Base-by-base conservation (phyloP, 2,888 invertebrate genomes). In the Gandaritis pyraliata region DNA sequence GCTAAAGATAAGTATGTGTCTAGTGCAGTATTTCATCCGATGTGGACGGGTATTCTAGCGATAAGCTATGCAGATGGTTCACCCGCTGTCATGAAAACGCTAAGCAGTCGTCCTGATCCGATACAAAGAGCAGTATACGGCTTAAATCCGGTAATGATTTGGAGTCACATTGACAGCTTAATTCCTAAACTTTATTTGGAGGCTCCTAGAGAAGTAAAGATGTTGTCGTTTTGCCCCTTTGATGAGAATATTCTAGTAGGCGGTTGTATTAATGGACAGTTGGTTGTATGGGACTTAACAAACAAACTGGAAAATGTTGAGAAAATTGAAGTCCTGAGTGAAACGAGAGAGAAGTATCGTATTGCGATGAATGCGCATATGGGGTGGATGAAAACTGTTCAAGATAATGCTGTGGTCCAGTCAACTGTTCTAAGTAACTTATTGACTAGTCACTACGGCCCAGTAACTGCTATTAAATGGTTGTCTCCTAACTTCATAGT, bases 81-180 rank as follows among this genome's bases (percentile, higher is more conserved):
- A 0, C 90, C 93, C 0, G 88, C 90, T 33, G 86, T 85, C 39
- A 87, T 91, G 78, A 93, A 88, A 72, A 79, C 73, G 30, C 63
- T 86, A 67, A 76, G 82, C 76, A 70, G 87, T 75, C 84, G 85
- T 5, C 78, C 81, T 6, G 94, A 94, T 73, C 82, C 85, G 1
- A 91, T 94, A 18, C 89, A 93, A 76, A 86, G 93, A 72, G 93
- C 94, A 0, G 93, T 94, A 0, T 93, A 95, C 56, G 94, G 94
- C 3, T 81, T 93, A 2, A 95, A 95, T 80, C 94, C 94, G 0
- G 94, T 96, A 1, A 87, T 96, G 64, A 91, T 96, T 69, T 96
- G 96, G 96, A 95, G 95, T 69, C 95, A 96, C 66, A 90, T 93
- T 30, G 96, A 96, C 71, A 94, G 94, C 57, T 83, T 96, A 2